Percentiles rank a stretch among this genome's conserved stretches.
Evolutionary conservation across 2,797 vertebrate species (phyloP).

Genomic region (Halcyon chelicuti): DNA sequence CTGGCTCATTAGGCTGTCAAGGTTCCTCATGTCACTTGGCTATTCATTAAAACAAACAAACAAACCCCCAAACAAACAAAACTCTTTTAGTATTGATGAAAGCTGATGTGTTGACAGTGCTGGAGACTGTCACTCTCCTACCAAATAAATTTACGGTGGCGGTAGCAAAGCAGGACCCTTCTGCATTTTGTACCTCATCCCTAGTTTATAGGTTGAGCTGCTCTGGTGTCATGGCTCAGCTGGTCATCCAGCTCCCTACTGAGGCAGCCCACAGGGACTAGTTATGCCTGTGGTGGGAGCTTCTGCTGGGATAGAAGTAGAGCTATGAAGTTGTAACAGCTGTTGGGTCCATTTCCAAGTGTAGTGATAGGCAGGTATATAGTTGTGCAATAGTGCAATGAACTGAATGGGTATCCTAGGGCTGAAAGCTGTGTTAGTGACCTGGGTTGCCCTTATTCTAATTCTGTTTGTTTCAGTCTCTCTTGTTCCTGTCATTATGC

Average conservation of each 20-base stretch:
- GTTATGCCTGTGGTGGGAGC: not conserved
- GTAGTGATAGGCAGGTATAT: not conserved
- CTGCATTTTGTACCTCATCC: not conserved
- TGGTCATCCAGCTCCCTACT: not conserved
- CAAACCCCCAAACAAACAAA: not conserved
- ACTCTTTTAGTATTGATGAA: not conserved
- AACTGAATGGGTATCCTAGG: not conserved
- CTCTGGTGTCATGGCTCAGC: not conserved
- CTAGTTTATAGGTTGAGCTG: not conserved
- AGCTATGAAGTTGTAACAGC: not conserved
- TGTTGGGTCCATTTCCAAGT: not conserved
- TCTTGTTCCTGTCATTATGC: constrained; percentile 4
- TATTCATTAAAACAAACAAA: constrained; percentile 19
- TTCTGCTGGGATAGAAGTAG: not conserved
- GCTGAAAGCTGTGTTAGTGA: not conserved
- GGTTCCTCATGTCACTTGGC: constrained; percentile 3
- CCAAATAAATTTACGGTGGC: not conserved
- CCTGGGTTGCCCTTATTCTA: constrained; percentile 10
- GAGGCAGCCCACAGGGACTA: not conserved
- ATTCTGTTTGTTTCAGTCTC: constrained; percentile 12
- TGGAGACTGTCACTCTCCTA: not conserved
- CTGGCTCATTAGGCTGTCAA: constrained; percentile 17
- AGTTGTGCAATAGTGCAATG: constrained; percentile 13
- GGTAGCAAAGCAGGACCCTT: not conserved
- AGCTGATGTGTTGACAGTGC: not conserved